These are phyloP conservation scores for Scomber colias DNA, from an alignment of 2,113 vertebrate species.

Conservation along the genomic window DNA sequence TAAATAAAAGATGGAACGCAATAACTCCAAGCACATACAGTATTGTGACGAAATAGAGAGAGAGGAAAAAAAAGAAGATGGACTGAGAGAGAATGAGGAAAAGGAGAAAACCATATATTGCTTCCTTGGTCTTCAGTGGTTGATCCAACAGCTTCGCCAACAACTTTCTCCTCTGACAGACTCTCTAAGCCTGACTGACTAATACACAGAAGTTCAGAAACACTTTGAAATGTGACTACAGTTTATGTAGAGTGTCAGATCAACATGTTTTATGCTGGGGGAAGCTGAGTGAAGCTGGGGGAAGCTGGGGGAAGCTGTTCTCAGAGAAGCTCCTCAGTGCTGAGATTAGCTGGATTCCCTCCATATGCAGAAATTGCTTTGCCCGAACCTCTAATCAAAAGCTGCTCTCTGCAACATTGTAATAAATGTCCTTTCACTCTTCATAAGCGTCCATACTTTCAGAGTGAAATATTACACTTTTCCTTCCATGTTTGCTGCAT, in stretches of 20 bases:
- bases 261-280: conserved; percentile 20
- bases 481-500: background rate
- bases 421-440: conserved; percentile 17
- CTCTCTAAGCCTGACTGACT: conserved; percentile 11
- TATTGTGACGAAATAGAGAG: conserved; percentile 16
- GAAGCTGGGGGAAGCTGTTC: conserved; percentile 13
- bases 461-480: background rate
- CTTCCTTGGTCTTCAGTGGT: conserved; percentile 15
- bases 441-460: conserved; percentile 14
- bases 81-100: conserved; percentile 1
- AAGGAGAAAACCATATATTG: conserved; percentile 23
- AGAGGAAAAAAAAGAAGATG: background rate
- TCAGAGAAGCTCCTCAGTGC: conserved; percentile 19
- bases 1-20: conserved; percentile 58
- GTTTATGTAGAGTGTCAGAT: conserved; percentile 31
- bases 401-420: conserved; percentile 22
- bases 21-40: conserved; percentile 45
- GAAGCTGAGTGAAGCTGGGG: conserved; percentile 1
- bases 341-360: conserved; percentile 56
- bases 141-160: conserved; percentile 33
- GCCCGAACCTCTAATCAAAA: conserved; percentile 37
- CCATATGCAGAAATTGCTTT: conserved; percentile 30
- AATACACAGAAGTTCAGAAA: background rate
- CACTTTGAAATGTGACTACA: conserved; percentile 49
- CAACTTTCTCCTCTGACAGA: conserved; percentile 24